A percentile compares a stretch with the other conserved stretches of the same genome.
These are phyloP conservation scores for Drosophila arizonae DNA, from an alignment of 1,140 invertebrate genomes.

Conservation along the genomic window DNA sequence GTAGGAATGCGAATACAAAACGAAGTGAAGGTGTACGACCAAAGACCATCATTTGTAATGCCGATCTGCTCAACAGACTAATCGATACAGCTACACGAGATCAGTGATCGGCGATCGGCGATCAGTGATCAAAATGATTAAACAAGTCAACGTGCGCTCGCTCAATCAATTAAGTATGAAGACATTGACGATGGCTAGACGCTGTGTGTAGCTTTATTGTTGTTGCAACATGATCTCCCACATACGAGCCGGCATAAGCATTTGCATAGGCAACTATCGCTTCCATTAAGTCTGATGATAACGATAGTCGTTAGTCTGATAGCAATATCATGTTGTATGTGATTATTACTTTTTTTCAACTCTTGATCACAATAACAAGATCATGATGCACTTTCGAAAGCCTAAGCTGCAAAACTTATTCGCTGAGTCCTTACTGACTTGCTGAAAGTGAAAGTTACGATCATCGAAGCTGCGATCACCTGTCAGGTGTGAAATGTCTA, in stretches of 20 bases:
- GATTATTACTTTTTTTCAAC: slow-evolving; percentile 68
- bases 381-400: slow-evolving; percentile 78
- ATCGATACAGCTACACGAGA: slow-evolving; percentile 62
- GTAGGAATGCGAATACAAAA: slow-evolving; percentile 50
- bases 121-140: slow-evolving; percentile 65
- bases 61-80: slow-evolving; percentile 19
- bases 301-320: slow-evolving; percentile 18
- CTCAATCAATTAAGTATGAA: slow-evolving; percentile 73
- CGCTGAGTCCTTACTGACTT: slow-evolving; percentile 62
- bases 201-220: slow-evolving; percentile 2
- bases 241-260: slow-evolving; percentile 35
- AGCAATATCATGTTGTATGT: slow-evolving; percentile 50
- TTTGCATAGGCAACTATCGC: slow-evolving; percentile 59
- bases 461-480: slow-evolving; percentile 63
- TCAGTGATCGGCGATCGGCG: slow-evolving; percentile 57
- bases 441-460: slow-evolving; percentile 73
- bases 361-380: slow-evolving; percentile 72
- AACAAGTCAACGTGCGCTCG: slow-evolving; percentile 69
- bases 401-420: slow-evolving; percentile 57
- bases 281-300: slow-evolving; percentile 12
- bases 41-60: slow-evolving; percentile 19
- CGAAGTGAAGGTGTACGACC: slow-evolving; percentile 66
- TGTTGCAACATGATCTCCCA: slow-evolving; percentile 22
- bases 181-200: slow-evolving; percentile 45
- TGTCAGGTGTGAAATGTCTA: slow-evolving; percentile 61